Conservation (phyloP, 2,113 vertebrate genomes). For the Addax nasomaculatus region DNA sequence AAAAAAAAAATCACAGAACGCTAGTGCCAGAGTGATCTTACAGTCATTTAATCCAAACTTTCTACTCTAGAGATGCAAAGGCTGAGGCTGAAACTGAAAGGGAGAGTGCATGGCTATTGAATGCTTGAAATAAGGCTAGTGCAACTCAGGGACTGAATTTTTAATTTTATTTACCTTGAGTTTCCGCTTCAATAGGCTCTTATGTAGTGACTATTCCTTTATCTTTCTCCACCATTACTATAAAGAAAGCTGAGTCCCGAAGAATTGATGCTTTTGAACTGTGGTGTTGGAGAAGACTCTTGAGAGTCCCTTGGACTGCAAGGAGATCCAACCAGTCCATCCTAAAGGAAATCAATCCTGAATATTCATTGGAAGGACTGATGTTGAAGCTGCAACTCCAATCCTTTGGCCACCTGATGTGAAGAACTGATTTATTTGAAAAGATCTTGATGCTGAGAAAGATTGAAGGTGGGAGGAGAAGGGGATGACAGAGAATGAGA, state of each 20-base stretch:
- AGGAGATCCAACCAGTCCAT: not conserved
- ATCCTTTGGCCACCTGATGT: not conserved
- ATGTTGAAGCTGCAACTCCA: not conserved
- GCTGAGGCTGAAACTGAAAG: not conserved
- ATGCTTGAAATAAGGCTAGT: not conserved
- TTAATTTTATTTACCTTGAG: not conserved
- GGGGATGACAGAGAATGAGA: not conserved
- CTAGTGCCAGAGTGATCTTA: not conserved
- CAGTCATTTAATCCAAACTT: not conserved
- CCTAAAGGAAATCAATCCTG: not conserved
- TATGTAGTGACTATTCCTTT: not conserved
- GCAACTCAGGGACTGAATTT: not conserved
- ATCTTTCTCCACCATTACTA: not conserved
- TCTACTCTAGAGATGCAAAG: not conserved
- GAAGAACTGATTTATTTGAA: not conserved
- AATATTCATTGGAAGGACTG: not conserved
- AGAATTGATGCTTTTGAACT: not conserved
- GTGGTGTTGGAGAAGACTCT: not conserved
- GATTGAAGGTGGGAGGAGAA: not conserved
- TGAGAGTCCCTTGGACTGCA: not conserved
- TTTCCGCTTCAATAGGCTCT: not conserved
- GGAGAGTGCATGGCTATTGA: not conserved
- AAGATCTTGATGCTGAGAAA: not conserved
- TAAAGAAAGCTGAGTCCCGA: fast-evolving
- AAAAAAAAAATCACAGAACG: not conserved